These are phyloP conservation scores for Crioceris asparagi DNA, from an alignment of 2,888 invertebrate species.

Conservation along the genomic window DNA sequence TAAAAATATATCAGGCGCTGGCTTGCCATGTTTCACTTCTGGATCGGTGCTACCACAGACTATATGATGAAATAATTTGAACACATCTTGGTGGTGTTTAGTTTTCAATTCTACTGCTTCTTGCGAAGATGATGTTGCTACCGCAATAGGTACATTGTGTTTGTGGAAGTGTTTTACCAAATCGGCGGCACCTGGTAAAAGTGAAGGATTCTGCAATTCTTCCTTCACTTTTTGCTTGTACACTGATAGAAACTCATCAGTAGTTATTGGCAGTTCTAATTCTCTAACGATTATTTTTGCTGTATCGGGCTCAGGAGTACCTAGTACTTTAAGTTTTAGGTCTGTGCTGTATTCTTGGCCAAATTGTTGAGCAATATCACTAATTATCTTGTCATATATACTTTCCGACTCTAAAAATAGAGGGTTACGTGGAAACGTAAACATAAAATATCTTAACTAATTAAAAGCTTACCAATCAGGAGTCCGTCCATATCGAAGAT, in stretches of 20 bases:
- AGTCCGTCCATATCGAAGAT: slow-evolving; percentile 65
- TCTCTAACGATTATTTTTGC: slow-evolving; percentile 44
- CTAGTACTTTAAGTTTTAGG: slow-evolving; percentile 44
- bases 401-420: slow-evolving; percentile 61
- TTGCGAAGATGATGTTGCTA: slow-evolving; percentile 56
- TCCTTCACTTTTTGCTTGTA: slow-evolving; percentile 39
- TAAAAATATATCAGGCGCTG: slow-evolving; percentile 58
- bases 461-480: slow-evolving; percentile 41
- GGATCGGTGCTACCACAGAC: slow-evolving; percentile 56
- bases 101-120: slow-evolving; percentile 47
- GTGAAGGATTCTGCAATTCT: slow-evolving; percentile 44
- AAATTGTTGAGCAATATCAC: slow-evolving; percentile 55
- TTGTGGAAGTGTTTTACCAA: slow-evolving; percentile 43
- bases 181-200: slow-evolving; percentile 45
- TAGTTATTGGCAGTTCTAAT: slow-evolving; percentile 49
- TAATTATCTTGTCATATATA: slow-evolving; percentile 65
- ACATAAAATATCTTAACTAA: neutral
- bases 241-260: slow-evolving; percentile 47
- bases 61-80: slow-evolving; percentile 45
- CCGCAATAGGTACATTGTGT: slow-evolving; percentile 52
- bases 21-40: slow-evolving; percentile 59
- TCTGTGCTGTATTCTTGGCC: slow-evolving; percentile 71
- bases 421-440: neutral
- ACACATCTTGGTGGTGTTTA: slow-evolving; percentile 39
- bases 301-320: slow-evolving; percentile 42